These are phyloP conservation scores for Cyanoramphus novaezelandiae DNA, from an alignment of 2,113 vertebrate genomes.

Conservation along the genomic window DNA sequence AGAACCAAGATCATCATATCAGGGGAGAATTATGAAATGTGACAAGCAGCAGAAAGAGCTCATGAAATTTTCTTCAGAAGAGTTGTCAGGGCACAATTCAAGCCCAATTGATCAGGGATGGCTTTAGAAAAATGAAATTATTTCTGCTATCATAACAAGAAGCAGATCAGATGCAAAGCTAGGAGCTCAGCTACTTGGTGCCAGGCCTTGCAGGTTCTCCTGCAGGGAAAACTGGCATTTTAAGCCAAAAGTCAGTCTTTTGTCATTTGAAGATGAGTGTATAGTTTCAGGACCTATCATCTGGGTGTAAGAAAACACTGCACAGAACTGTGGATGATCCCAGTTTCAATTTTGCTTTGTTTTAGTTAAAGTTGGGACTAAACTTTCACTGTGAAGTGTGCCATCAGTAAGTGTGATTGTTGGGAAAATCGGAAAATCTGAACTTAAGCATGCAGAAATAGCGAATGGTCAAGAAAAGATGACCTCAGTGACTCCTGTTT, in stretches of 20 bases:
- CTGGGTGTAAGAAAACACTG: neutral
- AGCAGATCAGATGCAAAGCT: neutral
- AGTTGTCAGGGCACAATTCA: neutral
- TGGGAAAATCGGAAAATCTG: neutral
- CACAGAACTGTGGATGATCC: neutral
- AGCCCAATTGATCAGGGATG: neutral
- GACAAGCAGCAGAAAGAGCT: neutral
- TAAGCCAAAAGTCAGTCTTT: neutral
- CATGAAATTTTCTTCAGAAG: neutral
- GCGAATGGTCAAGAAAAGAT: neutral
- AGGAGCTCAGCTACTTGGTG: neutral
- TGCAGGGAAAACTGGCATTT: neutral
- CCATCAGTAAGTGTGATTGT: neutral
- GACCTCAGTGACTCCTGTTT: neutral
- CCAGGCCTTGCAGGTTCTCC: neutral
- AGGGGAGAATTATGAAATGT: neutral
- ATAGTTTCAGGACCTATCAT: neutral
- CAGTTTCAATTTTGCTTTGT: neutral
- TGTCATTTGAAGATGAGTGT: neutral
- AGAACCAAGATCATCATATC: neutral
- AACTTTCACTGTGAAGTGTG: neutral
- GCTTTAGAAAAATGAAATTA: slow-evolving; percentile 31
- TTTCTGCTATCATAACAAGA: slow-evolving; percentile 1
- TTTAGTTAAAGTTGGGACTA: neutral
- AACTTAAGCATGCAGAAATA: neutral